Conservation (phyloP, 2,797 vertebrate species). For the Natrix natrix region DNA sequence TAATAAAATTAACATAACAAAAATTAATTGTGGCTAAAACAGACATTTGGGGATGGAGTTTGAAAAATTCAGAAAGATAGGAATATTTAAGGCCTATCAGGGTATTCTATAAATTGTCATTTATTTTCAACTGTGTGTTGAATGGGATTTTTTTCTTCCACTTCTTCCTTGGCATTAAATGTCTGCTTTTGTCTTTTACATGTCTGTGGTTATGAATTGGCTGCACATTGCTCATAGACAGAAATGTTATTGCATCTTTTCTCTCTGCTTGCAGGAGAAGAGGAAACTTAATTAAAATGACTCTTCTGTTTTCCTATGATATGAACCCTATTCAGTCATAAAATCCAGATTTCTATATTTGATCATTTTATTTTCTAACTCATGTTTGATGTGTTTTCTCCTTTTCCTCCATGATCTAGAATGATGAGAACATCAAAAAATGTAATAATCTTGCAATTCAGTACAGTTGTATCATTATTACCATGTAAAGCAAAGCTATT, state of each 20-base stretch:
- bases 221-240: not conserved
- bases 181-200: not conserved
- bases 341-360: not conserved
- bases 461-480: not conserved
- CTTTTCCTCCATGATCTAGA: not conserved
- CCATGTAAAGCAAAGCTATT: not conserved
- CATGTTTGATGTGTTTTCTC: not conserved
- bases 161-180: not conserved
- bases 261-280: not conserved
- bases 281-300: not conserved
- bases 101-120: not conserved
- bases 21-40: not conserved
- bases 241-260: not conserved
- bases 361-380: not conserved
- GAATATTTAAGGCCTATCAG: not conserved
- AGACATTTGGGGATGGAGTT: not conserved
- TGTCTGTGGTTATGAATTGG: not conserved
- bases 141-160: not conserved
- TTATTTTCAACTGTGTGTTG: not conserved
- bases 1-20: not conserved
- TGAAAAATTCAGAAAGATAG: not conserved
- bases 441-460: not conserved
- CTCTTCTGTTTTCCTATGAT: not conserved
- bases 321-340: not conserved
- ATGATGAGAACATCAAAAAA: not conserved